Percentiles rank a stretch among this genome's conserved stretches.
Evolutionary conservation across 2,113 vertebrate species (phyloP).

Genomic region (Pseudorectes ferrugineus): DNA sequence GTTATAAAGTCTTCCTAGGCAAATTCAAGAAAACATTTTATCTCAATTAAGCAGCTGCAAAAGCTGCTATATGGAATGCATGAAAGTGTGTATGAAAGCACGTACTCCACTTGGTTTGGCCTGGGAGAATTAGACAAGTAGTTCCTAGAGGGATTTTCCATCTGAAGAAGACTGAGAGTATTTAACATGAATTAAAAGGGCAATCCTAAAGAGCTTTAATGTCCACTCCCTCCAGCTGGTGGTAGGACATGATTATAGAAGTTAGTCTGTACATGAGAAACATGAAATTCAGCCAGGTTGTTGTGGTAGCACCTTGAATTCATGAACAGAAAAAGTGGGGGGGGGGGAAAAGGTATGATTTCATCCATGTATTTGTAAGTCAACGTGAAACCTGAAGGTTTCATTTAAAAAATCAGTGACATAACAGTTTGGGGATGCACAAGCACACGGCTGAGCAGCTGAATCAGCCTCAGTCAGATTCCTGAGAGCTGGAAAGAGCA

Average conservation of each 20-base stretch:
- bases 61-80: neutral
- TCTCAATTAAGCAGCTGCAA: neutral
- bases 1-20: neutral
- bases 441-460: neutral
- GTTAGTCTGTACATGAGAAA: neutral
- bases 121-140: neutral
- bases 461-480: neutral
- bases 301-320: neutral
- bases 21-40: neutral
- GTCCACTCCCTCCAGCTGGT: neutral
- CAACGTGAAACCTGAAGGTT: fast-evolving
- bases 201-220: neutral
- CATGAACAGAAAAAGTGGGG: neutral
- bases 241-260: neutral
- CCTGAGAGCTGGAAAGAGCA: neutral
- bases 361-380: neutral
- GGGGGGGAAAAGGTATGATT: fast-evolving
- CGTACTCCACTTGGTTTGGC: neutral
- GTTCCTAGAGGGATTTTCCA: neutral
- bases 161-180: neutral
- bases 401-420: neutral
- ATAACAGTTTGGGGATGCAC: fast-evolving
- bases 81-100: neutral
- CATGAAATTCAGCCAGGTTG: neutral
- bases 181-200: neutral